A percentile compares a stretch with the other conserved stretches of the same genome.
These are phyloP conservation scores for Notarius lentiginosus DNA, from an alignment of 2,113 vertebrate genomes.

Conservation along the genomic window DNA sequence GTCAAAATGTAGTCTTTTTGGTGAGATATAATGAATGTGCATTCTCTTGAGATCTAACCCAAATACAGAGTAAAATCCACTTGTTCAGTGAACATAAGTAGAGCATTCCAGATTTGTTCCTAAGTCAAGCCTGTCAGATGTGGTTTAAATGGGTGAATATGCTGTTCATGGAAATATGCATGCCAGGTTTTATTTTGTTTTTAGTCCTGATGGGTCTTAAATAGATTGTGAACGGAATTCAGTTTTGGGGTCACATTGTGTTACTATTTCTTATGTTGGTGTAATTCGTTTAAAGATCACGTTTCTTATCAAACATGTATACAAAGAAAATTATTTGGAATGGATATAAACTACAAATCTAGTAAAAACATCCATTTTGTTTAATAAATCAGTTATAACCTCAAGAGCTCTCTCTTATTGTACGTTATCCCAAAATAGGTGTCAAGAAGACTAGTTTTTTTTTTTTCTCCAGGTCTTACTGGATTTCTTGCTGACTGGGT, in stretches of 20 bases:
- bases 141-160: conserved; percentile 23
- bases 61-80: not conserved
- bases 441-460: not conserved
- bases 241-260: conserved; percentile 45
- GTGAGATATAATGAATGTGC: not conserved
- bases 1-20: not conserved
- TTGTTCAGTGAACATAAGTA: conserved; percentile 11
- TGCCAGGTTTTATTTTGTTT: conserved; percentile 37
- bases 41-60: not conserved
- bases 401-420: not conserved
- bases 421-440: conserved; percentile 1
- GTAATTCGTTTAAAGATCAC: conserved; percentile 22
- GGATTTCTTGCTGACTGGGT: conserved; percentile 12
- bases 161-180: conserved; percentile 36
- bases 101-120: conserved; percentile 58
- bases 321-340: not conserved
- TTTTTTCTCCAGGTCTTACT: not conserved
- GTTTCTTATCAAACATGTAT: not conserved
- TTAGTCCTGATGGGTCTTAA: conserved; percentile 49
- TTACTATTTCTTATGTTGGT: conserved; percentile 45
- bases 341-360: not conserved
- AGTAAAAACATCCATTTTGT: not conserved
- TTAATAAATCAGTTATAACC: conserved; percentile 1
- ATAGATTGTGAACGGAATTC: conserved; percentile 47
- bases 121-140: conserved; percentile 12